Evolutionary conservation across 2,888 invertebrate species (phyloP), one percentile per base, ranked within the genome.

Genomic region (Napeogenes inachia): DNA sequence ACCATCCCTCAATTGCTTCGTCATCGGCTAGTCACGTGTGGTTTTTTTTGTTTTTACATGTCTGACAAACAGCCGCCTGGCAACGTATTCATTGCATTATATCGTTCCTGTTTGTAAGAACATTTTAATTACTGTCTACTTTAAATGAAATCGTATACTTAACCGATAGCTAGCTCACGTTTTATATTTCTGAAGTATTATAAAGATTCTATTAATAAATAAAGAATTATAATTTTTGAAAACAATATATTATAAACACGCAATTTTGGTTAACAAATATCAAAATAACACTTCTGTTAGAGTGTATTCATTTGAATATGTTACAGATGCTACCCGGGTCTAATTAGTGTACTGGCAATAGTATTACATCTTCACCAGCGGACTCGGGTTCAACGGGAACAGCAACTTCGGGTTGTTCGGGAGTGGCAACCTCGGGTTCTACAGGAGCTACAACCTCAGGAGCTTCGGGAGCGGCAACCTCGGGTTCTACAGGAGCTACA

Each of bases 1-100:
- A 82, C 78, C 82, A 77, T 80, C 80, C 79, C 76, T 75, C 72
- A 68, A 68, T 71, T 69, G 70, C 74, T 71, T 74, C 77, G 80
- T 80, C 79, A 83, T 69, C 66, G 71, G 68, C 73, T 70, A 73
- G 71, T 75, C 71, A 67, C 70, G 73, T 67, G 73, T 84, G 84
- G 82, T 55, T 62, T 57, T 64, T 77, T 76, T 79, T 76, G 78
- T 73, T 77, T 76, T 70, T 68, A 45, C 65, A 56, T 68, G 67
- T 67, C 56, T 63, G 61, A 61, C 61, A 57, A 65, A 67, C 59
- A 64, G 61, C 66, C 64, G 70, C 69, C 60, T 67, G 60, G 70
- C 66, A 69, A 69, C 70, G 38, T 54, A 54, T 64, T 57, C 63
- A 54, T 58, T 65, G 35, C 30, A 53, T 21, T 12, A 30, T 50